Conservation (phyloP, 1,140 invertebrate genomes). For the Orchestia grillus region DNA sequence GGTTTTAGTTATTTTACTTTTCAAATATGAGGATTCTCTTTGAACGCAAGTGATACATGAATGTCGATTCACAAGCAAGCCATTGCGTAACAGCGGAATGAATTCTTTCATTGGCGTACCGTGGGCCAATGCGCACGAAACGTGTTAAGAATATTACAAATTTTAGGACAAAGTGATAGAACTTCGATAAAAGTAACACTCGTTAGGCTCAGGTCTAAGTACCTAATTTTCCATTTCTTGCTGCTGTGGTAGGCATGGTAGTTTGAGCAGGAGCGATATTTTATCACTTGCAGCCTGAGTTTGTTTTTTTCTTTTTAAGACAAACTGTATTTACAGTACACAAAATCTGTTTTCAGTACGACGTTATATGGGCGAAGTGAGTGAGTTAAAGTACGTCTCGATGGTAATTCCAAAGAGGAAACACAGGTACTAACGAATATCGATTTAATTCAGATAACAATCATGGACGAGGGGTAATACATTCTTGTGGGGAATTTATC, state of each 20-base stretch:
- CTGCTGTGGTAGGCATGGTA: not conserved
- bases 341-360: not conserved
- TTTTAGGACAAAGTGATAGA: too few species aligned
- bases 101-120: too few species aligned
- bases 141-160: too few species aligned
- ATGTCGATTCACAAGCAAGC: too few species aligned
- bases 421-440: not conserved
- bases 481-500: not conserved
- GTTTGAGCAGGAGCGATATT: not conserved
- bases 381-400: not conserved
- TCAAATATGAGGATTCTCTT: too few species aligned
- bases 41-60: too few species aligned
- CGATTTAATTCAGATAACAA: not conserved
- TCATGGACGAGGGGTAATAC: not conserved
- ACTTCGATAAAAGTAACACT: not conserved
- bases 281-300: not conserved
- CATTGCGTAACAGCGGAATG: too few species aligned
- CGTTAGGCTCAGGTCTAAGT: not conserved
- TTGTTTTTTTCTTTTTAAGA: not conserved
- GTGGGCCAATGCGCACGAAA: too few species aligned
- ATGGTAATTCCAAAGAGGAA: not conserved
- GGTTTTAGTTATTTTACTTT: too few species aligned
- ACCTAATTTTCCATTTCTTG: not conserved
- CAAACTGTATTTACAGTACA: not conserved
- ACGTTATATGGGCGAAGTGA: not conserved